A percentile compares a stretch with the other conserved stretches of the same genome.
These are phyloP conservation scores for Atta colombica DNA, from an alignment of 1,140 invertebrate genomes.

Conservation along the genomic window DNA sequence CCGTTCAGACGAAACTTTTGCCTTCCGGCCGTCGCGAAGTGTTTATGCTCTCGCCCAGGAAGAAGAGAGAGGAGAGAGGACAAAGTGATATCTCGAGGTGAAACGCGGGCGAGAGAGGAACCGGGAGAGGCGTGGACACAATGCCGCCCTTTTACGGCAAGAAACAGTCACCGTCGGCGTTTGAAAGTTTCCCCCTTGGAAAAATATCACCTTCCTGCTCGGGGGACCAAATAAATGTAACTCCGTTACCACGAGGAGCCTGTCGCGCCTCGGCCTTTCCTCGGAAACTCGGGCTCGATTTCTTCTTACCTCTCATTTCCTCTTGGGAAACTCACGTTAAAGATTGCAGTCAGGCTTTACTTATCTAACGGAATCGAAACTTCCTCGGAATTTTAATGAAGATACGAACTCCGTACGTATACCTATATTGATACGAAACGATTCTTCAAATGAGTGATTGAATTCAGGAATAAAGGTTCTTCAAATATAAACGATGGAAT, in stretches of 20 bases:
- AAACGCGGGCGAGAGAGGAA: not conserved
- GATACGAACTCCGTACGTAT: not conserved
- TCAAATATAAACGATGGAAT: no score
- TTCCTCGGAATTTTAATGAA: slow-evolving; percentile 1
- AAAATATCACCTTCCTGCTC: slow-evolving; percentile 75
- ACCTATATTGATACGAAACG: not conserved
- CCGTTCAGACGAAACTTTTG: slow-evolving; percentile 71
- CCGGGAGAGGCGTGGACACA: slow-evolving; percentile 64
- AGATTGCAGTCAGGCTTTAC: not conserved
- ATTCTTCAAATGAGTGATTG: no score
- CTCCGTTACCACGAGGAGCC: slow-evolving; percentile 45
- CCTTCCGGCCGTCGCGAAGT: slow-evolving; percentile 73
- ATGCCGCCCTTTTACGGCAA: slow-evolving; percentile 78
- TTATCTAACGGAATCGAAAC: slow-evolving; percentile 22
- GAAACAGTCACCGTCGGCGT: slow-evolving; percentile 78
- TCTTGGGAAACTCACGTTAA: slow-evolving; percentile 27
- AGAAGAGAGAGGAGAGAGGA: slow-evolving; percentile 10
- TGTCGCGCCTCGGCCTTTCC: slow-evolving; percentile 49
- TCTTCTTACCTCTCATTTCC: slow-evolving; percentile 15
- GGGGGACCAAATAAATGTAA: slow-evolving; percentile 74
- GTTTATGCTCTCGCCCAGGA: slow-evolving; percentile 71
- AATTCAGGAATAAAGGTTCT: no score
- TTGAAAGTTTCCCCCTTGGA: slow-evolving; percentile 77
- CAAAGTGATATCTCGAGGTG: slow-evolving; percentile 16
- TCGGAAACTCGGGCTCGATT: slow-evolving; percentile 49